phyloP scores from a whole-genome alignment of 2,797 vertebrate species.

The Alectoris magna region DNA sequence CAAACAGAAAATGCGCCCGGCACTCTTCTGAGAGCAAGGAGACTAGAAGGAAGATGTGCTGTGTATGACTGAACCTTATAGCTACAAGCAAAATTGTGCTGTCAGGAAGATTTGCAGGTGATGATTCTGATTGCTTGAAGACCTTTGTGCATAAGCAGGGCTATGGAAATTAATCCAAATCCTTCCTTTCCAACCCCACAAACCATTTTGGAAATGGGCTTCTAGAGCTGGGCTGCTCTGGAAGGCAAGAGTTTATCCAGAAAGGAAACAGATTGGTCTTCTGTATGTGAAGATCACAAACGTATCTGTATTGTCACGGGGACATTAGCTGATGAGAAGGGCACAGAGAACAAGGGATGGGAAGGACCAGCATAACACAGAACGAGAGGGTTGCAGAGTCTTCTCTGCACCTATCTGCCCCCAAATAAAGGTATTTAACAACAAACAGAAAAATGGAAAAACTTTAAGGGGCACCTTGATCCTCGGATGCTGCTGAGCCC shows the following conservation, averaged over 20 bases:
- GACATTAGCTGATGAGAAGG: background rate
- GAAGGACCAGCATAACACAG: background rate
- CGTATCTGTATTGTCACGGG: background rate
- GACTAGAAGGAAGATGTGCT: background rate
- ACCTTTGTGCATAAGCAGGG: background rate
- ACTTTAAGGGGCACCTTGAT: constrained; percentile 67
- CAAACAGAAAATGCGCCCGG: background rate
- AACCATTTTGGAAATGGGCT: background rate
- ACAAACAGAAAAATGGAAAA: constrained; percentile 36
- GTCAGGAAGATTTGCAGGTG: constrained; percentile 63
- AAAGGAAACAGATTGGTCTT: constrained; percentile 7
- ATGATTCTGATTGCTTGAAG: constrained; percentile 51
- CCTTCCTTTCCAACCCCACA: background rate
- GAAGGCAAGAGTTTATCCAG: background rate
- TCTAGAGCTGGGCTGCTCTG: background rate
- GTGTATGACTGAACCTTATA: constrained; percentile 34
- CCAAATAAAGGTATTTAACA: constrained; percentile 47
- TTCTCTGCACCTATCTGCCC: background rate
- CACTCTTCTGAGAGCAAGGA: constrained; percentile 14
- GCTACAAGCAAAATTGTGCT: constrained; percentile 48
- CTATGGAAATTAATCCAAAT: constrained; percentile 42
- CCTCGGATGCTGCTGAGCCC: constrained; percentile 43
- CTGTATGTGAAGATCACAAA: background rate
- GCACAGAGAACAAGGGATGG: background rate
- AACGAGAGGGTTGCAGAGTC: background rate